Evolutionary conservation across 2,113 vertebrate species (phyloP).

Genomic region (Oreochromis niloticus): DNA sequence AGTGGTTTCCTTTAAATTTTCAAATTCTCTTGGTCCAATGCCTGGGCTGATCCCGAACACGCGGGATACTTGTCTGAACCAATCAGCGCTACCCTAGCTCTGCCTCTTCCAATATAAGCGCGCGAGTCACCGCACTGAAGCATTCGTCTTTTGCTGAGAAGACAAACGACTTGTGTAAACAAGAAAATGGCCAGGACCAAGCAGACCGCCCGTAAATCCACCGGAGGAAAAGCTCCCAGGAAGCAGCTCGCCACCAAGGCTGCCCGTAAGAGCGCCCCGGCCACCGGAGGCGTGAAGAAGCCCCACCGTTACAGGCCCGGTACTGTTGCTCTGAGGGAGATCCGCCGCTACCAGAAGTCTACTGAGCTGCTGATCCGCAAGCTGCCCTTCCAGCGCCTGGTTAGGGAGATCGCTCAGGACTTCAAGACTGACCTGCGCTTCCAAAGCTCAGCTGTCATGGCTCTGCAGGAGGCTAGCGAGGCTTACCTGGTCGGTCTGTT

Average conservation of each 20-base stretch:
- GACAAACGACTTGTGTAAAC: fast-evolving
- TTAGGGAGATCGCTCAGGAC: constrained; percentile 47
- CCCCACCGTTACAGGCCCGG: not conserved
- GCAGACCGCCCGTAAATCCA: constrained; percentile 43
- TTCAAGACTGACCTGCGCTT: constrained; percentile 60
- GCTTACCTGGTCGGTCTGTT: constrained; percentile 77
- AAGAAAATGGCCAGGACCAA: constrained; percentile 30
- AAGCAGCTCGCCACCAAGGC: constrained; percentile 8
- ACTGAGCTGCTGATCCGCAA: not conserved
- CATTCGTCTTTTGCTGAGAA: not conserved
- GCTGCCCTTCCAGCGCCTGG: not conserved
- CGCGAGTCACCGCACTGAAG: fast-evolving
- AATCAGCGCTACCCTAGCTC: not conserved
- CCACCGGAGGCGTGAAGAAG: constrained; percentile 23
- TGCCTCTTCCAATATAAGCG: not conserved
- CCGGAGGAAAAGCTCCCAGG: constrained; percentile 38
- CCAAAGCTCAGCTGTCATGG: constrained; percentile 58
- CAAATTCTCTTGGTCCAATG: not conserved
- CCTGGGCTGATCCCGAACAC: not conserved
- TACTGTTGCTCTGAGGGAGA: not conserved
- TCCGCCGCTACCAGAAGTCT: not conserved
- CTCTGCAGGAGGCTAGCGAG: constrained; percentile 74
- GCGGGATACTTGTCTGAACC: not conserved
- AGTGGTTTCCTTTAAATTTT: not conserved
- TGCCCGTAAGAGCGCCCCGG: constrained; percentile 31